Evolutionary conservation across 2,113 vertebrate genomes (phyloP).

Genomic region (Ciconia stormi): DNA sequence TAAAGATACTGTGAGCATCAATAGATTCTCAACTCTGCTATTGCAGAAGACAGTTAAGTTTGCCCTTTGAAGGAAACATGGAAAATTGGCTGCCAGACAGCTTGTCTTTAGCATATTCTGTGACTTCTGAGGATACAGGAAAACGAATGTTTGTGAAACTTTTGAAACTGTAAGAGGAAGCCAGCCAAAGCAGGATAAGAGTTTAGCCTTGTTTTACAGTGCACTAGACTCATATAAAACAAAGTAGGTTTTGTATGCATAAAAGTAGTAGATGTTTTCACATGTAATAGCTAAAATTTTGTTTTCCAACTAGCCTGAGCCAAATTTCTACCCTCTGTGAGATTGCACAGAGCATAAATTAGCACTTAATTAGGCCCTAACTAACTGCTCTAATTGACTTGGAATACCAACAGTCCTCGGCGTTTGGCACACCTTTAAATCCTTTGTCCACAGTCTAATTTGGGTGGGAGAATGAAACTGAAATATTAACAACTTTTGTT

Average conservation of each 20-base stretch:
- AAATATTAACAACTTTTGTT: neutral
- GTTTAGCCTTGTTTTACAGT: neutral
- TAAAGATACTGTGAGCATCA: neutral
- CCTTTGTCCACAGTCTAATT: neutral
- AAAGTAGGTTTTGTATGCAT: neutral
- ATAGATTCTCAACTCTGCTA: neutral
- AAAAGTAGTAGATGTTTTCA: conserved; percentile 7
- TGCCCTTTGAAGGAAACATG: neutral
- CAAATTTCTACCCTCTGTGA: neutral
- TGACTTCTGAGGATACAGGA: neutral
- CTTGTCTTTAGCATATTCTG: neutral
- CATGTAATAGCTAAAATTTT: neutral
- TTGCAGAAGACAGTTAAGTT: neutral
- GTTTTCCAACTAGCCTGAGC: neutral
- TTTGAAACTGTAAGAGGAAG: neutral
- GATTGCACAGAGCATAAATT: neutral
- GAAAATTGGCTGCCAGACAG: neutral
- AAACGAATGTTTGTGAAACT: neutral
- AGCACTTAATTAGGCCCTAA: neutral
- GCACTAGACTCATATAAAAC: neutral
- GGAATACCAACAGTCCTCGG: neutral
- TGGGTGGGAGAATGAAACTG: neutral
- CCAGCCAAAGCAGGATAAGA: neutral
- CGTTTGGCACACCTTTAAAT: neutral
- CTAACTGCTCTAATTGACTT: neutral